Conservation (phyloP, 1,140 invertebrate species). For the Drosophila grimshawi region DNA sequence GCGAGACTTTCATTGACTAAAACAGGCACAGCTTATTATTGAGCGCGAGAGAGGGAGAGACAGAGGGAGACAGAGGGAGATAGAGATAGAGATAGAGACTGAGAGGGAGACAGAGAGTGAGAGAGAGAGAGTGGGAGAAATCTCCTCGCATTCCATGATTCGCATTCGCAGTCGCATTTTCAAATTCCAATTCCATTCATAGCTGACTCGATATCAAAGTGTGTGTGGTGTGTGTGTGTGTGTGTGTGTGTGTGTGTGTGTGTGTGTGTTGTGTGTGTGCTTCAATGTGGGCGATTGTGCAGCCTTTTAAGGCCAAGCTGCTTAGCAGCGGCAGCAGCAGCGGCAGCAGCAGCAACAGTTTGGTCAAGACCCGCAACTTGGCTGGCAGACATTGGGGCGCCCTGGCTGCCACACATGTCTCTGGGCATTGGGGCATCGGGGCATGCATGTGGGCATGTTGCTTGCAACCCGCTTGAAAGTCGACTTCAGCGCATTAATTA, state of each 20-base stretch:
- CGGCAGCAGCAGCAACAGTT: conserved; percentile 2
- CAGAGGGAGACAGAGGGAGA: background rate
- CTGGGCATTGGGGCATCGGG: no score
- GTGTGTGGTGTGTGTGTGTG: background rate
- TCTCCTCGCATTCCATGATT: conserved; percentile 16
- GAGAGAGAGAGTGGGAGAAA: background rate
- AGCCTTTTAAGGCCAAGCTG: conserved; percentile 37
- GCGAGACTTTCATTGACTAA: conserved; percentile 64
- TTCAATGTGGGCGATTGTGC: conserved; percentile 15
- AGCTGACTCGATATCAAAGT: conserved; percentile 6
- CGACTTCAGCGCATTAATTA: background rate
- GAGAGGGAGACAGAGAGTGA: background rate
- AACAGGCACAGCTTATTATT: conserved; percentile 13
- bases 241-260: conserved; percentile 3
- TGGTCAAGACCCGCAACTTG: background rate
- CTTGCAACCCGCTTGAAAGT: no score
- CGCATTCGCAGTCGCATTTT: conserved; percentile 31
- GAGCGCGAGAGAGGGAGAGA: background rate
- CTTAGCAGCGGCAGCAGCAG: conserved; percentile 1
- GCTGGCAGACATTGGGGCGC: conserved; percentile 16
- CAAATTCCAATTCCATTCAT: conserved; percentile 48
- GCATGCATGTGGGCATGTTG: conserved; percentile 6
- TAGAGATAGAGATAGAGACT: background rate
- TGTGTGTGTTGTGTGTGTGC: no score
- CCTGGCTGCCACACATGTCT: background rate